Conservation (phyloP, 2,888 invertebrate genomes). For the Dione juno region DNA sequence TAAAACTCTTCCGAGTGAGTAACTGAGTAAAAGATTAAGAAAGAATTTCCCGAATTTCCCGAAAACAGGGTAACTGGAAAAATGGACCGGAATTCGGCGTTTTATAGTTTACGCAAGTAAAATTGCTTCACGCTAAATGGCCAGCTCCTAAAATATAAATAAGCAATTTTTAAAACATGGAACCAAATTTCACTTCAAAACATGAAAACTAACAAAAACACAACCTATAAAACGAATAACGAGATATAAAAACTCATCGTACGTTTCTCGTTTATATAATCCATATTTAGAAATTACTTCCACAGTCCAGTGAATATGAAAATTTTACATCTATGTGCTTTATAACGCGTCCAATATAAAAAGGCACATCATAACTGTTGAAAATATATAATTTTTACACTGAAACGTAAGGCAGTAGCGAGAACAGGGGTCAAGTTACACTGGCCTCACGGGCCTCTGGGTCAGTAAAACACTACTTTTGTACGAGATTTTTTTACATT, state of each 20-base stretch:
- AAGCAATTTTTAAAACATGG: background rate
- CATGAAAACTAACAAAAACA: background rate
- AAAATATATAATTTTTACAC: conserved; percentile 27
- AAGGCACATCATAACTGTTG: conserved; percentile 31
- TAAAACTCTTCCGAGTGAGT: too few species aligned
- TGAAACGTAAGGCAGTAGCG: conserved; percentile 28
- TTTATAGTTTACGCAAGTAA: too few species aligned
- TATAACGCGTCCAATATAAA: conserved; percentile 25
- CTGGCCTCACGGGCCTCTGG: conserved; percentile 32
- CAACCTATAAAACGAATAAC: background rate
- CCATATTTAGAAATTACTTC: conserved; percentile 20
- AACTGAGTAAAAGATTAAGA: too few species aligned
- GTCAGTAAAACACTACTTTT: conserved; percentile 43
- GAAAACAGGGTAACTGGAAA: too few species aligned
- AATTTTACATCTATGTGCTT: conserved; percentile 28
- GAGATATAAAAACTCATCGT: background rate
- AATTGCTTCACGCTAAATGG: too few species aligned
- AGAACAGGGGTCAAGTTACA: conserved; percentile 33
- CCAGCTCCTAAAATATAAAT: too few species aligned
- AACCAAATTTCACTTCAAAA: background rate
- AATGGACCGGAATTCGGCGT: too few species aligned
- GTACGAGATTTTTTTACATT: conserved; percentile 41
- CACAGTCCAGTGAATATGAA: conserved; percentile 26
- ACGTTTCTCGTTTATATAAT: conserved; percentile 10
- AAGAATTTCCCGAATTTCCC: too few species aligned